These are phyloP conservation scores for Sphaeramia orbicularis DNA, from an alignment of 2,797 vertebrate genomes.

Conservation along the genomic window DNA sequence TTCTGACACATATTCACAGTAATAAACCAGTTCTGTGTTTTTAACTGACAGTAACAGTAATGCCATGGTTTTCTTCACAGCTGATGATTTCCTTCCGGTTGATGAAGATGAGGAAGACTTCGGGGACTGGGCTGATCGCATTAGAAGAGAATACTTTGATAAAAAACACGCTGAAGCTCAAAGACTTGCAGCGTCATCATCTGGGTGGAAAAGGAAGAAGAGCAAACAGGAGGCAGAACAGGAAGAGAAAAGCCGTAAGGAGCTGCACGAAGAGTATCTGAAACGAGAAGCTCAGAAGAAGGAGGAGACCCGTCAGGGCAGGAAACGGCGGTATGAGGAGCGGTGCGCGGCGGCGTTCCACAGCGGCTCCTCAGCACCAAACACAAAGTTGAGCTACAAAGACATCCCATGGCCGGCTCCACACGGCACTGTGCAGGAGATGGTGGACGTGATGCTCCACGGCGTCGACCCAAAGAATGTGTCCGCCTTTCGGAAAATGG, in stretches of 20 bases:
- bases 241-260: slow-evolving; percentile 58
- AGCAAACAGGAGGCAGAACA: slow-evolving; percentile 50
- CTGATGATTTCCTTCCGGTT: slow-evolving; percentile 79
- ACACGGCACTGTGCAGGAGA: slow-evolving; percentile 84
- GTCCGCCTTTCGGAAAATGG: slow-evolving; percentile 81
- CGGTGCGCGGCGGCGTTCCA: slow-evolving; percentile 77
- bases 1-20: too few relatives aligned
- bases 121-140: slow-evolving; percentile 86
- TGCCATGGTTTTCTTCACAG: slow-evolving; percentile 59
- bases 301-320: slow-evolving; percentile 84
- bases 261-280: slow-evolving; percentile 77
- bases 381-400: slow-evolving; percentile 79
- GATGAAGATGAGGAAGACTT: slow-evolving; percentile 84
- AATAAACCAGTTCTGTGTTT: too few relatives aligned
- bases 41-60: not conserved
- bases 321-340: slow-evolving; percentile 81
- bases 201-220: slow-evolving; percentile 52
- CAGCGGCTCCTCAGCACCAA: not conserved
- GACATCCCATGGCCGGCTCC: slow-evolving; percentile 92
- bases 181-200: slow-evolving; percentile 48
- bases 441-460: slow-evolving; percentile 88
- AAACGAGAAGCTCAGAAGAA: slow-evolving; percentile 80
- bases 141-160: slow-evolving; percentile 84
- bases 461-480: slow-evolving; percentile 82
- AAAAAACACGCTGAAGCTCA: slow-evolving; percentile 80